Evolutionary conservation across 2,113 vertebrate genomes (phyloP).

Genomic region (Planiliza haematocheilus): DNA sequence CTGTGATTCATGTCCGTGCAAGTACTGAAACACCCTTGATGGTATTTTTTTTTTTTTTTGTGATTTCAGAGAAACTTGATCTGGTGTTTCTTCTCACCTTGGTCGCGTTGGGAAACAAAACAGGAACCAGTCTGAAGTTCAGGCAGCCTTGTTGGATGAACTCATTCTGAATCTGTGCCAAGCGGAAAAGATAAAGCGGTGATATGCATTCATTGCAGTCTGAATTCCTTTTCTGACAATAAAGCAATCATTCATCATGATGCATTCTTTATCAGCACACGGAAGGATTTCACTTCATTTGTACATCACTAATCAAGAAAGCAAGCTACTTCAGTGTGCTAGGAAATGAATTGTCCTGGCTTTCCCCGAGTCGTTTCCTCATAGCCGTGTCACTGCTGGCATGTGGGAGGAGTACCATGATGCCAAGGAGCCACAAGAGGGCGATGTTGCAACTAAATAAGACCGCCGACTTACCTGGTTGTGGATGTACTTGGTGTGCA

Average conservation of each 20-base stretch:
- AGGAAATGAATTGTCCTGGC: too few species aligned
- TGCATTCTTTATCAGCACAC: background rate
- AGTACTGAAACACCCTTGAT: too few species aligned
- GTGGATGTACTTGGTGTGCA: constrained; percentile 98
- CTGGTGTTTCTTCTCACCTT: constrained; percentile 81
- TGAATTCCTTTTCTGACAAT: too few species aligned
- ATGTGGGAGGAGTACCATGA: background rate
- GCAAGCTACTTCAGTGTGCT: too few species aligned
- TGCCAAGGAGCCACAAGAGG: constrained; percentile 4
- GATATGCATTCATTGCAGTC: background rate
- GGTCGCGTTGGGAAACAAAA: constrained; percentile 91
- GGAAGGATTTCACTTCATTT: too few species aligned
- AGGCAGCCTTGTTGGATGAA: constrained; percentile 96
- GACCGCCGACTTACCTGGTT: constrained; percentile 86
- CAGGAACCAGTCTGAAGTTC: constrained; percentile 96
- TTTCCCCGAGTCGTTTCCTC: too few species aligned
- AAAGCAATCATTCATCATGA: too few species aligned
- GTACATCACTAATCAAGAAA: too few species aligned
- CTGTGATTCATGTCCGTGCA: too few species aligned
- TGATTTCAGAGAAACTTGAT: too few species aligned
- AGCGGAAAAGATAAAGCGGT: background rate
- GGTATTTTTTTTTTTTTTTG: too few species aligned
- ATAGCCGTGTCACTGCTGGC: too few species aligned
- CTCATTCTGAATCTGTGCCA: constrained; percentile 93
- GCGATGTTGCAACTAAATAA: constrained; percentile 6